Evolutionary conservation across 2,888 invertebrate species (phyloP), one percentile per base, ranked within the genome.

Genomic region (Eupithecia tripunctaria): DNA sequence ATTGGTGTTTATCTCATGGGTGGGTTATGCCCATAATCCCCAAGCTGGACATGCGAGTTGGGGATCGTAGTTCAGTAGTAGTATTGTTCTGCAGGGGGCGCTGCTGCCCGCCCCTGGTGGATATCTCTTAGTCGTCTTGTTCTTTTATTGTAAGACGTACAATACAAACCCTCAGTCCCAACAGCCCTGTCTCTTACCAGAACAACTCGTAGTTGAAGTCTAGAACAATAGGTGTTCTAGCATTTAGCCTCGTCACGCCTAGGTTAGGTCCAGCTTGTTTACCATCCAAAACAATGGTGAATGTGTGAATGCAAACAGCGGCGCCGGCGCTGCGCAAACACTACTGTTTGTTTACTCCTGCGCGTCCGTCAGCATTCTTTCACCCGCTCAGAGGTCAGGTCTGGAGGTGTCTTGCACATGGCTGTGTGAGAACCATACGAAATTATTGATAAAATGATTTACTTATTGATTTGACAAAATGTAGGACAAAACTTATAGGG

Each of bases 251-350:
- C 64, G 38, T 64, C 38, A 41, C 3, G 64, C 73, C 56, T 25
- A 72, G 59, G 21, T 60, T 76, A 73, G 71, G 68, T 68, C 59
- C 68, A 68, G 56, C n/a, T 32, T 74, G 71, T 71, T 71, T 68
- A 71, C 70, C 70, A 38, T 73, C 47, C 68, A 36, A 74, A 74
- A 77, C 77, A 75, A 77, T 77, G 74, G 76, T 76, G 69, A 73
- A 77, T 77, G 75, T 74, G 74, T 56, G 67, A 73, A 68, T 70
- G 71, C 74, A 74, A 76, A 73, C 73, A 73, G 12, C 18, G 38
- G 56, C 43, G 66, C 56, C 68, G 70, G 60, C 65, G 72, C 68
- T 71, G 64, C 47, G 47, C 70, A 73, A 75, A 77, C 73, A 76
- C 72, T 51, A 43, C 69, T 67, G 70, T 72, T 70, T 72, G 70